Evolutionary conservation across 1,140 invertebrate species (phyloP), one percentile per base, ranked within the genome.

Genomic region (Nomia melanderi): DNA sequence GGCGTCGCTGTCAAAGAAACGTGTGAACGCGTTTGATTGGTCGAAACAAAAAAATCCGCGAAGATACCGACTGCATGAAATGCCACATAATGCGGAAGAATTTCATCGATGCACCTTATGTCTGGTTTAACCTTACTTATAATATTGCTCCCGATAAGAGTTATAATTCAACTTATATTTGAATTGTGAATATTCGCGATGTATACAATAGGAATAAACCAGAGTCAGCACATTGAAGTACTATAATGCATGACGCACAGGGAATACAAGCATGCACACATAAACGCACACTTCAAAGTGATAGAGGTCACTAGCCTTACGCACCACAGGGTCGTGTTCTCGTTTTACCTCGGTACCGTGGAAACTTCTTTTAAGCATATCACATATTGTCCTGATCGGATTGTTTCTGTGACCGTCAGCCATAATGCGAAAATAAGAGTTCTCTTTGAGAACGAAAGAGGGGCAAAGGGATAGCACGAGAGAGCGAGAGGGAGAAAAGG

Each of bases 261-360:
- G 41, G 23, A 54, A 56, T 36, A 56, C 57, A 63, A 44, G 23
- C 33, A 63, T 60, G 20, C 53, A 76, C 66, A 56, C 41, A 62
- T 50, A 39, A 44, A 69, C 60, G 33, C 53, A 78, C 60, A 78
- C 50, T 47, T 50, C 1, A 64, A 78, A 60, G 54, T 67, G 41
- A 41, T 77, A 81, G 79, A 80, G 82, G 82, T 84, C 82, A 84
- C 77, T 79, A 84, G 77, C 82, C 82, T 84, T 74, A 59, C 71
- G 57, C 57, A 73, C 50, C 59, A 66, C 64, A 63, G 69, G 63
- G 54, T 81, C 69, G 75, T 67, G 76, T 78, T 81, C 77, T 78
- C 76, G 41, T 81, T 71, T 72, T 66, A 72, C 36, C 39, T 65
- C 75, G 67, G 44, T 65, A 59, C 33, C 54, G 75, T 81, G 70